A percentile compares a stretch with the other conserved stretches of the same genome.
Conservation (phyloP, 2,888 invertebrate species). For the Chrysodeixis includens region DNA sequence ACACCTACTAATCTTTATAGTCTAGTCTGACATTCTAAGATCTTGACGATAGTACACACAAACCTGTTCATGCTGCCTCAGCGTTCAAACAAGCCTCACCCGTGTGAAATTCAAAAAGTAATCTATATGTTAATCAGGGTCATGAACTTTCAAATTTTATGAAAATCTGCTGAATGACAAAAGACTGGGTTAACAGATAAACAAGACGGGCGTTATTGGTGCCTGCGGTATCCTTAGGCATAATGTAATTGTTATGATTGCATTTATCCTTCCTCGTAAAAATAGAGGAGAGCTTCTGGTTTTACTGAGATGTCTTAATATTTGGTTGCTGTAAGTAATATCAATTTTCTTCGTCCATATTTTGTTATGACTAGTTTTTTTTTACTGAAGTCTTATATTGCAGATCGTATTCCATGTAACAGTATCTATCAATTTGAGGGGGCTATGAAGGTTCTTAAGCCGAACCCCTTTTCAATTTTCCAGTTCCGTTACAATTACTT, state of each 20-base stretch:
- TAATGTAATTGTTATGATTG: slow-evolving; percentile 25
- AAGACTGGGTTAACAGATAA: slow-evolving; percentile 33
- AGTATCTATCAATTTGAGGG: slow-evolving; percentile 40
- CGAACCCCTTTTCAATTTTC: slow-evolving; percentile 47
- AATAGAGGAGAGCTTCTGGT: background rate
- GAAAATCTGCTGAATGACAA: slow-evolving; percentile 30
- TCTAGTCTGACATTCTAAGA: slow-evolving; percentile 34
- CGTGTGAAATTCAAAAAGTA: slow-evolving; percentile 37
- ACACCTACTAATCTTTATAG: slow-evolving; percentile 51
- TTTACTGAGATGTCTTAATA: background rate
- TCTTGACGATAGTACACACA: slow-evolving; percentile 15
- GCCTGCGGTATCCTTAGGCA: slow-evolving; percentile 14
- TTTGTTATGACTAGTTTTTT: background rate
- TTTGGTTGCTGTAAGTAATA: background rate
- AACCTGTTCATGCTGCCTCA: slow-evolving; percentile 21
- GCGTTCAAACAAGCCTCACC: slow-evolving; percentile 21
- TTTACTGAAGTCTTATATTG: background rate
- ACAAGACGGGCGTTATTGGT: slow-evolving; percentile 20
- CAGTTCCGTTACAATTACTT: slow-evolving; percentile 43
- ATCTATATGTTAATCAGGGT: slow-evolving; percentile 46
- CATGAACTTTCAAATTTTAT: slow-evolving; percentile 34
- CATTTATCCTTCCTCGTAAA: background rate
- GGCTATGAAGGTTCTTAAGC: slow-evolving; percentile 26
- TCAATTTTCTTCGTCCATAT: background rate
- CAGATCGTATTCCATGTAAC: slow-evolving; percentile 30